Conservation (phyloP, 2,797 vertebrate species). For the Pogoniulus pusillus region DNA sequence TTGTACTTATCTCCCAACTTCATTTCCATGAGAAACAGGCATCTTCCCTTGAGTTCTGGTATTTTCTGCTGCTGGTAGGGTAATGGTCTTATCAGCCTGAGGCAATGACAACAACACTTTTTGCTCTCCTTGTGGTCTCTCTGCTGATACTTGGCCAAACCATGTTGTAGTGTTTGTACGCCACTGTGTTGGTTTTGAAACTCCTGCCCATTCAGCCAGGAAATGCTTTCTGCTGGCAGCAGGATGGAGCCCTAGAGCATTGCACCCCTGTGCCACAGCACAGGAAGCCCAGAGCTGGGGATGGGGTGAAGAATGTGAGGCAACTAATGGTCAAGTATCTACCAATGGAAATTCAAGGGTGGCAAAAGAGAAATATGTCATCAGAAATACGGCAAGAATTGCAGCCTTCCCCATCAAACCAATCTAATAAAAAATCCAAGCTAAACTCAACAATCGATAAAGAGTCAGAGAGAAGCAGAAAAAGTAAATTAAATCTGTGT, state of each 20-base stretch:
- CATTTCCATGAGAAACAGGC: neutral
- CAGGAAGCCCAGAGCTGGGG: neutral
- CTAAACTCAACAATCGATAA: neutral
- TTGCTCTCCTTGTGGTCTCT: neutral
- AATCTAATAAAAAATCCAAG: neutral
- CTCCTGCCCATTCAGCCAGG: neutral
- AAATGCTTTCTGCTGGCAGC: neutral
- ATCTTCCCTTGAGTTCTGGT: neutral
- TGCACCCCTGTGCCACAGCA: neutral
- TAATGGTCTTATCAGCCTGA: accelerated
- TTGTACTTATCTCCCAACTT: neutral
- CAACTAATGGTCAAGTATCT: neutral
- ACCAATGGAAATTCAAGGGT: neutral
- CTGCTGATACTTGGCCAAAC: neutral
- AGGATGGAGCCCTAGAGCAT: neutral
- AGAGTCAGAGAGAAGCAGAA: neutral
- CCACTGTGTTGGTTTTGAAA: neutral
- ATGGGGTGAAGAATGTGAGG: neutral
- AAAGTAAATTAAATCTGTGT: neutral
- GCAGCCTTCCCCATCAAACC: accelerated
- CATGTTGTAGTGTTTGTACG: neutral
- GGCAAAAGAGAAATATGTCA: neutral
- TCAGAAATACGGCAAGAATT: neutral
- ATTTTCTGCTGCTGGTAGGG: neutral
- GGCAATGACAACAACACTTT: neutral